Base-by-base conservation (phyloP, 2,797 vertebrate species). In the Eulemur albifrons region DNA sequence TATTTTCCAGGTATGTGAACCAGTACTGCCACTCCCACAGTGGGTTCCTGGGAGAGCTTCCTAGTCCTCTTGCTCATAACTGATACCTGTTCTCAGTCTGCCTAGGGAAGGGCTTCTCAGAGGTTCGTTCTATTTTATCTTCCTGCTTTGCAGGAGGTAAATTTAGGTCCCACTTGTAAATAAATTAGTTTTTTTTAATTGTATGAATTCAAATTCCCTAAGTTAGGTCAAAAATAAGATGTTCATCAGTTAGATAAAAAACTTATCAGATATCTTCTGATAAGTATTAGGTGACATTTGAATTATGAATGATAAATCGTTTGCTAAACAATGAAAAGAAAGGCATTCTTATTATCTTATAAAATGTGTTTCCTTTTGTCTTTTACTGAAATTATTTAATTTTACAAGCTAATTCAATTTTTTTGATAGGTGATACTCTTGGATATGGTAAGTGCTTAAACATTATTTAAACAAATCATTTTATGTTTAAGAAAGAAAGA, bases 311-410 rank as follows among this genome's bases (percentile, higher is more conserved):
- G 25, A 50, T 69, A 72, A 73, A 43, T 79, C 40, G 38, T 79
- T 95, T 87, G 45, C 48, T 95, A 90, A 63, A 95, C 57, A 67
- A 40, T 79, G 76, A 94, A 88, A 89, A 94, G 15, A 79, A 96
- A 40, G n/a, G n/a, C 18, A 73, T 61, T 54, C 79, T 92, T 30
- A 59, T 15, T 94, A 52, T 88, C 30, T 86, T 96, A 84, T 27
- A 87, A 94, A 76, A 52, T 61, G 4, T 83, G 14, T 90, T 79
- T 94, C n/a, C 50, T 70, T 84, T 76, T 82, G 67, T 75, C 45
- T 92, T 14, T 89, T 87, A 90, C 76, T 43, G 43, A 94, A 61
- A 93, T 92, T 90, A 79, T 73, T 59, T 90, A 73, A 81, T 76
- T 92, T 80, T 69, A 38, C 54, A 72, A 77, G 18, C 30, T 63